A percentile compares a stretch with the other conserved stretches of the same genome.
phyloP scores from a whole-genome alignment of 2,797 vertebrate genomes.

The Taenioides sp. region DNA sequence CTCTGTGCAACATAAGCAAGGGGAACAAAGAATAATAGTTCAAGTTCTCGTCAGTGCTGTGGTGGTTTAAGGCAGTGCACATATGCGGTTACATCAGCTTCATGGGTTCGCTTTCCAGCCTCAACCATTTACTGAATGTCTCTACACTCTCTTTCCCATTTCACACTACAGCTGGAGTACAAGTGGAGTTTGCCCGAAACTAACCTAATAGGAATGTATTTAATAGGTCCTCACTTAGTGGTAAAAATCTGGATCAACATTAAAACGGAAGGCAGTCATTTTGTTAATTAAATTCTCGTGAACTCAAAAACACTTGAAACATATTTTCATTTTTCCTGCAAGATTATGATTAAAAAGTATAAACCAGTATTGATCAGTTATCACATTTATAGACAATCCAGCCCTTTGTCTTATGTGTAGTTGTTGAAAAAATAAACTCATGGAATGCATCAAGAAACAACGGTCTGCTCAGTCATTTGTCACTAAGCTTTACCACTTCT shows the following conservation, averaged over 20 bases:
- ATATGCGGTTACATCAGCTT: too few species aligned
- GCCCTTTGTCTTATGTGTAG: conserved; percentile 19
- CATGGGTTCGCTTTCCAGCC: too few species aligned
- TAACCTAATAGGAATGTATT: conserved; percentile 33
- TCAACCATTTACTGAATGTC: too few species aligned
- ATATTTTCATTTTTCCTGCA: too few species aligned
- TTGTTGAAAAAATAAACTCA: conserved; percentile 46
- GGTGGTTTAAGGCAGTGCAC: too few species aligned
- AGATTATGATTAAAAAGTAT: neutral
- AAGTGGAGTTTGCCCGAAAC: conserved; percentile 39
- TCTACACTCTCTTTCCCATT: too few species aligned
- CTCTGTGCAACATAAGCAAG: neutral
- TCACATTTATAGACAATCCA: neutral
- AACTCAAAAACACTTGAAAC: too few species aligned
- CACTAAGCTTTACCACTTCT: neutral
- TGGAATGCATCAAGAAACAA: neutral
- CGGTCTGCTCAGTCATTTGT: too few species aligned
- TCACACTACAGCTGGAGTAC: conserved; percentile 36
- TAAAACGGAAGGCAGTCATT: neutral
- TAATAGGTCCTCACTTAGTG: conserved; percentile 27
- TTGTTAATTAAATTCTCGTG: neutral
- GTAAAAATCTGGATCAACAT: conserved; percentile 3
- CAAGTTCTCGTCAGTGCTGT: too few species aligned
- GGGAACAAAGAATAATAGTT: neutral
- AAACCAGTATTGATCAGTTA: neutral